A percentile compares a stretch with the other conserved stretches of the same genome.
Evolutionary conservation across 2,888 invertebrate genomes (phyloP).

Genomic region (Troides helena): DNA sequence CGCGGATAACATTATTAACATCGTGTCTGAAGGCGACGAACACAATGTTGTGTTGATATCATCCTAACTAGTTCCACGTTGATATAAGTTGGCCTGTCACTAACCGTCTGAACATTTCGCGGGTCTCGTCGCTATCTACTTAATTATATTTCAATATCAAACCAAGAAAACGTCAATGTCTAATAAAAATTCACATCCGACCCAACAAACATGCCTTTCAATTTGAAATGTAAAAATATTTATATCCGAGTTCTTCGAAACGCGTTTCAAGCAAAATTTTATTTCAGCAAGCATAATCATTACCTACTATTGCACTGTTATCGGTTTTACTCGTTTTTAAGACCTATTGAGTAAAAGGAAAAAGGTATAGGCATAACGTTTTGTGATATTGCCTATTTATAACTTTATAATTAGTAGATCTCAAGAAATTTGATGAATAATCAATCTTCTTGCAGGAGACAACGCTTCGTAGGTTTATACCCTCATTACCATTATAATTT

Average conservation of each 20-base stretch:
- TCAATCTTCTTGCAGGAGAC: neutral
- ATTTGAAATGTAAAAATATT: conserved; percentile 4
- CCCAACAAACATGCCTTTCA: neutral
- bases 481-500: neutral
- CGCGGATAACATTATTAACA: no score
- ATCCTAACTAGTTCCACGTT: no score
- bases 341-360: neutral
- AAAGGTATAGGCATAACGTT: no score
- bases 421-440: no score
- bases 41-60: no score
- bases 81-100: no score
- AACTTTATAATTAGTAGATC: no score
- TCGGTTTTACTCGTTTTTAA: neutral
- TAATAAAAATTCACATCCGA: conserved; percentile 1
- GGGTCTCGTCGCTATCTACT: neutral
- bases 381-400: no score
- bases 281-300: neutral
- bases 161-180: neutral
- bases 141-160: conserved; percentile 1
- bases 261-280: neutral
- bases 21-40: no score
- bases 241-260: neutral
- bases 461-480: neutral
- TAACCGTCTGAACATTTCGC: no score
- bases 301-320: neutral